Evolutionary conservation across 1,140 invertebrate species (phyloP).

Genomic region (Luehdorfia chinensis): DNA sequence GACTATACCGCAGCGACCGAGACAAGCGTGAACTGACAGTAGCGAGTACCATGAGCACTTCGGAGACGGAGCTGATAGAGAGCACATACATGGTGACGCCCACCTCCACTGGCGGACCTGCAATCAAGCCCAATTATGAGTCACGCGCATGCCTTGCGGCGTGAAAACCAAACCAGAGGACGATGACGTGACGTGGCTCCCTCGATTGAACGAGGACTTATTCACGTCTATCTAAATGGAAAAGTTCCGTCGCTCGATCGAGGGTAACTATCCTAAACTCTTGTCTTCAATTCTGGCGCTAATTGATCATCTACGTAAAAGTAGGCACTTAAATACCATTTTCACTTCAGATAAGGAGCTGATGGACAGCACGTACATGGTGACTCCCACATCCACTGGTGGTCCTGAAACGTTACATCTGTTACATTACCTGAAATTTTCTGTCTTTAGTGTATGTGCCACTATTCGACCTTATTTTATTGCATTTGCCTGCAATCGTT

Average conservation of each 20-base stretch:
- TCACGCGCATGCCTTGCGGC: conserved; percentile 35
- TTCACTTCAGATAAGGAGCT: conserved; percentile 98
- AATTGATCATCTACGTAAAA: conserved; percentile 50
- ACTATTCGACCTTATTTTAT: background rate
- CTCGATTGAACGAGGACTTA: conserved; percentile 43
- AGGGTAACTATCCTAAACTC: conserved; percentile 44
- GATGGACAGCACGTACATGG: conserved; percentile 98
- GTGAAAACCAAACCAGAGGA: conserved; percentile 70
- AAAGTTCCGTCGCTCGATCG: conserved; percentile 38
- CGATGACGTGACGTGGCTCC: conserved; percentile 50
- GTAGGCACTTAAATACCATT: conserved; percentile 86
- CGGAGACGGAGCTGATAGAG: conserved; percentile 98
- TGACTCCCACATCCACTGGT: conserved; percentile 96
- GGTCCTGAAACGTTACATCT: conserved; percentile 85
- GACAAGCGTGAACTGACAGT: conserved; percentile 61
- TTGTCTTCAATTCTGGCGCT: conserved; percentile 29
- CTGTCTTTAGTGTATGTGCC: too few species aligned
- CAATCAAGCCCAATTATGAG: conserved; percentile 79
- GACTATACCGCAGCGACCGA: conserved; percentile 45
- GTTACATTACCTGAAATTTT: conserved; percentile 34
- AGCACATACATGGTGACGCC: conserved; percentile 98
- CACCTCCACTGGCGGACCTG: conserved; percentile 96
- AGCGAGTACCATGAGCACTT: conserved; percentile 96
- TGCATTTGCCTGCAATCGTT: too few species aligned
- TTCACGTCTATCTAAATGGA: conserved; percentile 6